Percentiles rank a stretch among this genome's conserved stretches.
These are phyloP conservation scores for Rugalucina vietnamica DNA, from an alignment of 2,888 invertebrate genomes.

Conservation along the genomic window DNA sequence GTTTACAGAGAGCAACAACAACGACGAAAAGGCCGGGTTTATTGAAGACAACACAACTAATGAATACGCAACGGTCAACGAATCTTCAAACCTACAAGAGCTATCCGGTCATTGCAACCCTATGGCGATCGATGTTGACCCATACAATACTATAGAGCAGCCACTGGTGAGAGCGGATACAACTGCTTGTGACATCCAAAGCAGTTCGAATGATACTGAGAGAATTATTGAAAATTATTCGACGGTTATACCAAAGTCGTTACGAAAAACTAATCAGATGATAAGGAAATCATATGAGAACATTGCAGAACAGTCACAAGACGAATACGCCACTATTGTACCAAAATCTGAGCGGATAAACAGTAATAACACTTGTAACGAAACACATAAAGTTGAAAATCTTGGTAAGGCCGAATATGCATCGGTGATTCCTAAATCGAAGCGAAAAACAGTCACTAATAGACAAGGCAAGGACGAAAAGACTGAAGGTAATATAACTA, in stretches of 20 bases:
- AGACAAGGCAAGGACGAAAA: no score
- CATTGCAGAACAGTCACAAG: no score
- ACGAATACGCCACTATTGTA: background rate
- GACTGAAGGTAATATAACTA: background rate
- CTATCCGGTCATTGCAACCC: background rate
- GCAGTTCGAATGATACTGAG: background rate
- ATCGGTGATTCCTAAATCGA: background rate
- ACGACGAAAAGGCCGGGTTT: background rate
- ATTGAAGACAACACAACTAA: background rate
- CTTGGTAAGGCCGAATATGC: background rate
- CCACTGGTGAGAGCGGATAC: background rate
- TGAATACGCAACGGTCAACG: background rate
- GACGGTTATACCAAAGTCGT: background rate
- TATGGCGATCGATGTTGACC: background rate
- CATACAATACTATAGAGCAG: background rate
- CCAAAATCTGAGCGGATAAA: background rate
- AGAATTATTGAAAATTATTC: background rate
- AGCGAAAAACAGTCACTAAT: no score
- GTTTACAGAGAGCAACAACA: background rate
- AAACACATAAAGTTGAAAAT: no score
- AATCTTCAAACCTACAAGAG: background rate
- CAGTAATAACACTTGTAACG: background rate
- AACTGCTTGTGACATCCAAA: background rate
- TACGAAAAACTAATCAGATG: background rate
- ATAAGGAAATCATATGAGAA: background rate